Evolutionary conservation across 1,140 invertebrate genomes (phyloP), one percentile per base, ranked within the genome.

Genomic region (Xylocopa sonorina): DNA sequence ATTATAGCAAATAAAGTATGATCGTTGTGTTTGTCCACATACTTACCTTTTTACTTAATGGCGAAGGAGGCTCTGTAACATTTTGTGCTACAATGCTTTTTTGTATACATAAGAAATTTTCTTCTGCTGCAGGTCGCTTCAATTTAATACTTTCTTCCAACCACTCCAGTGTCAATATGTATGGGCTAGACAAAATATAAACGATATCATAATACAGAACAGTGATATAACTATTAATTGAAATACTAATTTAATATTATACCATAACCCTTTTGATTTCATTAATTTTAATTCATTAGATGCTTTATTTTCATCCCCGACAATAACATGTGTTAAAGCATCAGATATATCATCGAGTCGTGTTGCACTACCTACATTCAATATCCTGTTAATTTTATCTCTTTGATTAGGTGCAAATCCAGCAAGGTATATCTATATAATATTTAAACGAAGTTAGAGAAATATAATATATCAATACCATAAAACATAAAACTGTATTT

Each of bases 341-440:
- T 96, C 96, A 81, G 95, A 95, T 66, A 97, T 93, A 64, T 95
- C 94, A 87, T 96, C 96, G 80, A 97, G 96, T 80, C 97, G 94
- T 16, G 96, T 96, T 41, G 96, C 98, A 50, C 97, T 97, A 32
- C 96, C 95, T 21, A 95, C 94, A 84, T 97, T 97, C 6, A 98
- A 92, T 27, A 97, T 95, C 83, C 95, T 95, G 55, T 95, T 94
- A 1, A 98, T 88, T 90, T 97, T 97, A 82, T 98, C 97, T 32
- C 95, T 93, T 75, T 95, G 93, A 60, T 92, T 92, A 0, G 90
- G 48, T 9, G 90, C 91, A 87, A 97, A 97, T 55, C 97, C 97
- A 86, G 93, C 93, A 41, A 96, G 85, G 85, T 95, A 96, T 63
- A 96, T 92, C 94, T 95, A 79, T 46, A 88, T 88, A 72, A 24